phyloP scores from a whole-genome alignment of 2,113 vertebrate species.

The Elephantulus edwardii region DNA sequence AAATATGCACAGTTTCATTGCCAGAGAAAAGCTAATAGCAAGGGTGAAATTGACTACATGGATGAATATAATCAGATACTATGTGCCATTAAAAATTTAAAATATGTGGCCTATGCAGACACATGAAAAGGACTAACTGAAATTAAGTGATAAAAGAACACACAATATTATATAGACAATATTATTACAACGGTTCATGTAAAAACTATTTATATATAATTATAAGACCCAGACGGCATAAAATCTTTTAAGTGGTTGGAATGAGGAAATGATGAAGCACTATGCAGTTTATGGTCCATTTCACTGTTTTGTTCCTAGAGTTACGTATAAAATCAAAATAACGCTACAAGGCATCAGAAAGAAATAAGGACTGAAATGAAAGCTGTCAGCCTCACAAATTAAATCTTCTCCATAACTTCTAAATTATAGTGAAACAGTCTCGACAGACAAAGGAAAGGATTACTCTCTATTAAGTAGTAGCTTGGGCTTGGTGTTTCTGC shows the following conservation, averaged over 20 bases:
- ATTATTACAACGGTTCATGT: neutral
- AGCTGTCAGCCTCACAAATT: neutral
- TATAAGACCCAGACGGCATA: neutral
- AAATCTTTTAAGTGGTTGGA: neutral
- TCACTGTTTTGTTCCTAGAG: neutral
- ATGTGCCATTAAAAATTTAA: neutral
- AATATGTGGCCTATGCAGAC: neutral
- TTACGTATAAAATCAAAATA: neutral
- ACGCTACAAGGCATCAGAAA: conserved; percentile 4
- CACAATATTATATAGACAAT: neutral
- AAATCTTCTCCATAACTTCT: neutral
- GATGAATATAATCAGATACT: conserved; percentile 1
- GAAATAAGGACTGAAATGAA: neutral
- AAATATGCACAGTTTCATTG: neutral
- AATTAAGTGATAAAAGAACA: conserved; percentile 41
- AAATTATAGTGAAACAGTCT: neutral
- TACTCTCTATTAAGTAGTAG: neutral
- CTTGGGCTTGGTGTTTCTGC: neutral
- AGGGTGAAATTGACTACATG: neutral
- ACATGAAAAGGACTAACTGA: neutral
- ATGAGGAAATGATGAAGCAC: neutral
- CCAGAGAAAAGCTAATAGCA: neutral
- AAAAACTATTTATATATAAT: neutral
- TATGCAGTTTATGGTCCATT: neutral
- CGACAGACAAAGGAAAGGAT: conserved; percentile 7